These are phyloP conservation scores for Archocentrus centrarchus DNA, from an alignment of 2,113 vertebrate genomes.

Conservation along the genomic window DNA sequence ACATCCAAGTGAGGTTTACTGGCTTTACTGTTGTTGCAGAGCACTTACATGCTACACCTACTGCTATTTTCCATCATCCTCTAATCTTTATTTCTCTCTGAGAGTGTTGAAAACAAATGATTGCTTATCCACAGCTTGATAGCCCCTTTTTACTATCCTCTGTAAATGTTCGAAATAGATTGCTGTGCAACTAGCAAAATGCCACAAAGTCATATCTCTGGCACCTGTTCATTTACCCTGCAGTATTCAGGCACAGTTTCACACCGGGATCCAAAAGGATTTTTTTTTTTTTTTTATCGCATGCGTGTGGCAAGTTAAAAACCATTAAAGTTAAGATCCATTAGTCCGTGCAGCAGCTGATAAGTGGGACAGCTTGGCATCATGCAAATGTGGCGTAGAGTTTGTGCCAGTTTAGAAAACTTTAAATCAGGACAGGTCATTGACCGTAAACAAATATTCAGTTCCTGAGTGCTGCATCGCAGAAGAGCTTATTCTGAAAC, in stretches of 20 bases:
- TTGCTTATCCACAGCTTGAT: slow-evolving; percentile 22
- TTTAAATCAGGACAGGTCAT: slow-evolving; percentile 42
- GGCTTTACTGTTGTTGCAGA: not conserved
- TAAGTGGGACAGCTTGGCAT: slow-evolving; percentile 47
- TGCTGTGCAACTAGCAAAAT: slow-evolving; percentile 38
- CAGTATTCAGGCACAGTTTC: slow-evolving; percentile 45
- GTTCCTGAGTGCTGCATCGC: not conserved
- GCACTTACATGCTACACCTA: not conserved
- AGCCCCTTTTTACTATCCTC: slow-evolving; percentile 8
- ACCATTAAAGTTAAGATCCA: slow-evolving; percentile 51
- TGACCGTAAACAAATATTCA: slow-evolving; percentile 11
- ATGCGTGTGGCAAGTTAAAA: slow-evolving; percentile 33
- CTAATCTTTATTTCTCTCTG: slow-evolving; percentile 1
- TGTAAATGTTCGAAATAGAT: slow-evolving; percentile 53
- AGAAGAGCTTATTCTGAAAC: slow-evolving; percentile 16
- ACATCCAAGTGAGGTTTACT: not conserved
- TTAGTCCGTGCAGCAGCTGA: slow-evolving; percentile 42
- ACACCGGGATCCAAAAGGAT: slow-evolving; percentile 23
- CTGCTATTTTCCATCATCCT: slow-evolving; percentile 13
- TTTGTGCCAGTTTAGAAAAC: slow-evolving; percentile 44
- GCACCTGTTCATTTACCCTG: slow-evolving; percentile 56
- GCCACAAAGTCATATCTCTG: slow-evolving; percentile 40
- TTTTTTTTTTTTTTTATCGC: slow-evolving; percentile 43
- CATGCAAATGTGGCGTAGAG: slow-evolving; percentile 30
- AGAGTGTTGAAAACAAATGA: slow-evolving; percentile 25